phyloP scores from a whole-genome alignment of 2,113 vertebrate genomes.

The Atrichornis clamosus region DNA sequence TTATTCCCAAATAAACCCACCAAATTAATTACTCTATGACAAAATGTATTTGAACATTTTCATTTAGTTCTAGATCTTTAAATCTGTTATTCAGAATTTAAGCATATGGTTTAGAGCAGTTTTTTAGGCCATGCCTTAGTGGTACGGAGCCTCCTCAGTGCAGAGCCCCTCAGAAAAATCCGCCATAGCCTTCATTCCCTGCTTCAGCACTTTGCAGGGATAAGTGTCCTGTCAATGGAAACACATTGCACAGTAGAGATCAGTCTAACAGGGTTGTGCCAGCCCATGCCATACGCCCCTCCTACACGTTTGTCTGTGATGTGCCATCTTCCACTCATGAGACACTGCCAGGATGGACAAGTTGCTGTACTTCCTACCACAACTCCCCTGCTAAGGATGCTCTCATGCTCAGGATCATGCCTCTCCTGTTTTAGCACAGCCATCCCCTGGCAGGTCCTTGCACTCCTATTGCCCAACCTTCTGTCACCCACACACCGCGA shows the following conservation, averaged over 20 bases:
- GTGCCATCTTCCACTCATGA: rapidly evolving
- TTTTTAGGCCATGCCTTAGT: background rate
- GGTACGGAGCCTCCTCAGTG: background rate
- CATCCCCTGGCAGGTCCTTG: background rate
- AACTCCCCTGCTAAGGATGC: rapidly evolving
- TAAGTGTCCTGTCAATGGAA: background rate
- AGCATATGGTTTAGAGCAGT: background rate
- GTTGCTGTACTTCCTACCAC: background rate
- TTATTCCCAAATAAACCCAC: background rate
- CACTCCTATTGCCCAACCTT: rapidly evolving
- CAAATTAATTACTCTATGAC: background rate
- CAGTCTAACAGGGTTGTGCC: too few relatives aligned
- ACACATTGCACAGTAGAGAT: rapidly evolving
- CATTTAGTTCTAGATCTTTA: background rate
- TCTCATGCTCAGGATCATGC: too few relatives aligned
- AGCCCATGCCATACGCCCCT: background rate
- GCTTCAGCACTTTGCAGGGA: background rate
- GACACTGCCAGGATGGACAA: background rate
- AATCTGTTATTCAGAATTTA: background rate
- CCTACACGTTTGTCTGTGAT: too few relatives aligned
- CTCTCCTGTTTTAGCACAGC: background rate
- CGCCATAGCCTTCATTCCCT: background rate
- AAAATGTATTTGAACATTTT: background rate
- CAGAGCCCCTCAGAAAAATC: background rate
- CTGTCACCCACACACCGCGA: rapidly evolving